Conservation (phyloP, 2,113 vertebrate species). For the Nesogale talazaci region DNA sequence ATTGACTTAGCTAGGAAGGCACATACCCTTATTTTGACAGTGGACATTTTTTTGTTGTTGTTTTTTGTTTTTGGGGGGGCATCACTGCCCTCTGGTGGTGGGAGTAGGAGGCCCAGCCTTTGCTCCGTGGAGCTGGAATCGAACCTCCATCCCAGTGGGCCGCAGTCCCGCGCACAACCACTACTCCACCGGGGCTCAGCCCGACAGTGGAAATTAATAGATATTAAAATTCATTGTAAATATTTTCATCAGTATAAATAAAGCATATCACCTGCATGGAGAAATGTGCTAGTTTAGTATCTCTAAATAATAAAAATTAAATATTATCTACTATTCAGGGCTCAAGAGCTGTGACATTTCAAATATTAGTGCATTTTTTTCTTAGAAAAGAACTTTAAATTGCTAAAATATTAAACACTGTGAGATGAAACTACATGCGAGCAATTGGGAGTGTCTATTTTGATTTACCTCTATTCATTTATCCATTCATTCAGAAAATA, state of each 20-base stretch:
- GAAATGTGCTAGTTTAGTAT: conserved; percentile 51
- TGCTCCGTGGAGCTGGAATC: no score
- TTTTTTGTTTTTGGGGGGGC: no score
- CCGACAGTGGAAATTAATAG: neutral
- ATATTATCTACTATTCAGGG: conserved; percentile 1
- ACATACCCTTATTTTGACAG: no score
- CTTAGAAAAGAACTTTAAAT: conserved; percentile 34
- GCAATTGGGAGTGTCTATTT: neutral
- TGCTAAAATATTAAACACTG: conserved; percentile 7
- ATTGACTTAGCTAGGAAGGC: conserved; percentile 40
- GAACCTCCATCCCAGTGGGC: no score
- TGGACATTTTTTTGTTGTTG: no score
- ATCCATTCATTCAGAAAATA: conserved; percentile 2
- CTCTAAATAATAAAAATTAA: conserved; percentile 47
- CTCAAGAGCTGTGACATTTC: conserved; percentile 50
- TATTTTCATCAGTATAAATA: conserved; percentile 15
- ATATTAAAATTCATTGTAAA: conserved; percentile 12
- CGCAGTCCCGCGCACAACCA: no score
- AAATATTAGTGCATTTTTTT: neutral
- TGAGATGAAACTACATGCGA: conserved; percentile 8
- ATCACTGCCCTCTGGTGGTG: no score
- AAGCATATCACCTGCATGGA: conserved; percentile 10
- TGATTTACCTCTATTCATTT: neutral
- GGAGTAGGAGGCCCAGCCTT: no score
- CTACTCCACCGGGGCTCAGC: no score